These are phyloP conservation scores for Tympanoctomys barrerae DNA, from an alignment of 2,797 vertebrate species.

Conservation along the genomic window DNA sequence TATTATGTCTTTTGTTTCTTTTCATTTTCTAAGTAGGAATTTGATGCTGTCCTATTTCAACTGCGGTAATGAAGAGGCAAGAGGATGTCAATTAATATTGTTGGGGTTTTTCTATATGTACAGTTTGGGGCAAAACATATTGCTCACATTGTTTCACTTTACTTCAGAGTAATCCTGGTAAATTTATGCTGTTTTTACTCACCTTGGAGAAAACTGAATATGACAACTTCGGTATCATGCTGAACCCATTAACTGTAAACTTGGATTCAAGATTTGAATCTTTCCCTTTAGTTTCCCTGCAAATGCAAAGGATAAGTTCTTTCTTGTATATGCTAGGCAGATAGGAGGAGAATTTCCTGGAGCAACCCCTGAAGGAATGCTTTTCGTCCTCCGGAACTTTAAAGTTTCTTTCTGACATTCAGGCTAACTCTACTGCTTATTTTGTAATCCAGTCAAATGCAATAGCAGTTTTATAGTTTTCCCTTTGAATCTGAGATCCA, in stretches of 20 bases:
- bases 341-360: conserved; percentile 33
- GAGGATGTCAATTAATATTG: neutral
- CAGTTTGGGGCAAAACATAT: neutral
- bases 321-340: neutral
- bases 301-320: neutral
- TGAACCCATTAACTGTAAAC: neutral
- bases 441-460: conserved; percentile 77
- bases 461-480: conserved; percentile 64
- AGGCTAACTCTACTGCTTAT: conserved; percentile 69
- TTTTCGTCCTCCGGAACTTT: conserved; percentile 59
- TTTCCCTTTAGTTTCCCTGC: neutral
- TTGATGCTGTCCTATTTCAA: rapidly evolving
- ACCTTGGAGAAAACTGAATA: neutral
- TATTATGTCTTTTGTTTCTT: neutral
- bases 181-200: neutral
- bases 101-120: neutral
- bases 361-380: conserved; percentile 61
- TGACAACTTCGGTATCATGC: neutral
- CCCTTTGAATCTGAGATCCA: conserved; percentile 74
- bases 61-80: neutral
- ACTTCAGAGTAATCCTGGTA: neutral
- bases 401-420: conserved; percentile 67
- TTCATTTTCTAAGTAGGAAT: neutral
- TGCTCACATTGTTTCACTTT: neutral
- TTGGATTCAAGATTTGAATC: neutral